Evolutionary conservation across 2,888 invertebrate species (phyloP), one percentile per base, ranked within the genome.

Genomic region (Dryomyza anilis): DNA sequence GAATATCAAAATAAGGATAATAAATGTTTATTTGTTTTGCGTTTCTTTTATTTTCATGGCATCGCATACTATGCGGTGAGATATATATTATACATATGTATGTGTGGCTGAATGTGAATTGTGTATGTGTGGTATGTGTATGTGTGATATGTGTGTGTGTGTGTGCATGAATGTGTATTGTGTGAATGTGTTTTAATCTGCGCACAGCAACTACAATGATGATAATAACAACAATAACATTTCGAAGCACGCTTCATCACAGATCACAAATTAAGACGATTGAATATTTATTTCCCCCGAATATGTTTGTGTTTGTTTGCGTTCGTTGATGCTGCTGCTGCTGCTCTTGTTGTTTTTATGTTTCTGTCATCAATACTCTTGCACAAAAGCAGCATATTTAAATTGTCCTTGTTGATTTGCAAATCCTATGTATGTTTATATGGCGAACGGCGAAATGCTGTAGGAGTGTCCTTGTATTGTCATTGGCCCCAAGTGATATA

Each of bases 401-500:
- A n/a, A n/a, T n/a, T n/a, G n/a, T n/a, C n/a, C n/a, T n/a, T n/a
- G n/a, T n/a, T n/a, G n/a, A n/a, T n/a, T n/a, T n/a, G 36, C 19
- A 23, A 12, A 48, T 46, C 23, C 23, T 55, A 25, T 39, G 30
- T 46, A 16, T 46, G 29, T 46, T 14, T 45, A 8, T 29, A 30
- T 27, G 10, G 25, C 19, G 21, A 69, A 65, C 65, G 68, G 72
- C 69, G 67, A 69, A 73, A 71, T 71, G 63, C 71, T 71, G 72
- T 58, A 69, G 71, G 63, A 56, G 39, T 66, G 59, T 45, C 29
- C 56, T 61, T 50, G 50, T 66, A 61, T 70, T 71, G 72, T 69
- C 72, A 71, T 69, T 71, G 71, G 66, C 69, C 68, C 66, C 69
- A 72, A 67, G 68, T 69, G 71, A 72, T 71, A 73, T 67, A 71